Evolutionary conservation across 2,797 vertebrate genomes (phyloP).

Genomic region (Columba guinea): DNA sequence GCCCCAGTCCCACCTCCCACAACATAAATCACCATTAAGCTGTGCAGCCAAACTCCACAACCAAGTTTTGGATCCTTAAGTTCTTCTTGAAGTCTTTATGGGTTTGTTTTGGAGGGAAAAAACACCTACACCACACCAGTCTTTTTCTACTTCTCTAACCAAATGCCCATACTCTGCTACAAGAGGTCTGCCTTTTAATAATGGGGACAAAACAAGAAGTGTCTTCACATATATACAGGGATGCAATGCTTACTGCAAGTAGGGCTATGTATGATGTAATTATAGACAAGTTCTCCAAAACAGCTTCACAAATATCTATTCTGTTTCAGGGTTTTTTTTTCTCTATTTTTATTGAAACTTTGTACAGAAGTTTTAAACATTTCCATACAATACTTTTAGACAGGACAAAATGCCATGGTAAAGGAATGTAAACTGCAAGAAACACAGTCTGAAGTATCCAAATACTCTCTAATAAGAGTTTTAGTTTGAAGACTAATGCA

Average conservation of each 20-base stretch:
- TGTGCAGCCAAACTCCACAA: not conserved
- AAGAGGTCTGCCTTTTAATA: not conserved
- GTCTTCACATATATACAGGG: not conserved
- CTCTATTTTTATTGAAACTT: slow-evolving; percentile 82
- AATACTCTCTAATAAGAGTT: slow-evolving; percentile 78
- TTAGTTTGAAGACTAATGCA: slow-evolving; percentile 77
- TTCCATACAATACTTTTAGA: slow-evolving; percentile 81
- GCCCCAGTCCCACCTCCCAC: not conserved
- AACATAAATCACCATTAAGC: rapidly evolving
- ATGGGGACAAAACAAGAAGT: rapidly evolving
- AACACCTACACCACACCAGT: too few relatives aligned
- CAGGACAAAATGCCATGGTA: slow-evolving; percentile 81
- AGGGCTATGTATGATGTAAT: not conserved
- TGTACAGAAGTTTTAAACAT: slow-evolving; percentile 81
- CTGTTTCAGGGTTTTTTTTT: not conserved
- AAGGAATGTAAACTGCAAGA: slow-evolving; percentile 81
- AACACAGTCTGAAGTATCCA: slow-evolving; percentile 79
- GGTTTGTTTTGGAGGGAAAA: too few relatives aligned
- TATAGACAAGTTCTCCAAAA: not conserved
- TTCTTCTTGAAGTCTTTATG: not conserved
- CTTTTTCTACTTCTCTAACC: not conserved
- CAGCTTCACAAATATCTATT: slow-evolving; percentile 27
- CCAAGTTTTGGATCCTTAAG: not conserved
- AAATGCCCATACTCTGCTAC: not conserved
- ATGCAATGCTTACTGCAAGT: not conserved